A percentile compares a stretch with the other conserved stretches of the same genome.
Conservation (phyloP, 2,888 invertebrate species). For the Rhagophthalmus giganteus region DNA sequence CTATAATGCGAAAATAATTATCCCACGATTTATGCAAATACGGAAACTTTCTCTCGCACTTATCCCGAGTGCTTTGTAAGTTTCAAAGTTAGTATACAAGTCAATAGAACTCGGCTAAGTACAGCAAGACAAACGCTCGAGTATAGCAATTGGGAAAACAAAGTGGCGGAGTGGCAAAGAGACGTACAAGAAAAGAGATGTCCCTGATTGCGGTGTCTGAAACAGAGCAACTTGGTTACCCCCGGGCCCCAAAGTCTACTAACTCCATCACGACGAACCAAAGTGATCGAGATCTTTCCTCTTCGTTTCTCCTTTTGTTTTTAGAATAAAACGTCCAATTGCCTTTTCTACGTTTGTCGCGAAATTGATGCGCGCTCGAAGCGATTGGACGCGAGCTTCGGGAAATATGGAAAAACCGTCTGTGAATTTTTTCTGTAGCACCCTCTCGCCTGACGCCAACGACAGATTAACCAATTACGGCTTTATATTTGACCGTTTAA, state of each 20-base stretch:
- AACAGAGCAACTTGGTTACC: conserved; percentile 29
- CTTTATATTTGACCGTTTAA: too few species aligned
- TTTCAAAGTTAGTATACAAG: conserved; percentile 12
- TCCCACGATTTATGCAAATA: too few species aligned
- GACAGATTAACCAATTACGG: too few species aligned
- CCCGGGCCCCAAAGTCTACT: conserved; percentile 25
- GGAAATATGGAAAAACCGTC: too few species aligned
- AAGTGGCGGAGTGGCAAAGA: conserved; percentile 14
- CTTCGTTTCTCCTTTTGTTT: neutral
- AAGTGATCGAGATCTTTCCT: conserved; percentile 15
- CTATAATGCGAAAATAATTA: too few species aligned
- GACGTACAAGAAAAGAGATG: conserved; percentile 29
- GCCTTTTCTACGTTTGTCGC: too few species aligned
- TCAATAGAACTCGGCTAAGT: conserved; percentile 9
- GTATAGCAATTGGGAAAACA: conserved; percentile 14
- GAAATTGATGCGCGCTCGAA: neutral
- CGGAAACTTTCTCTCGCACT: too few species aligned
- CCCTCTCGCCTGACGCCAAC: too few species aligned
- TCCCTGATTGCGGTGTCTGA: conserved; percentile 32
- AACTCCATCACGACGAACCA: conserved; percentile 13
- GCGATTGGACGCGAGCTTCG: too few species aligned
- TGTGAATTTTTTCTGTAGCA: too few species aligned
- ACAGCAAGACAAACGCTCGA: conserved; percentile 11
- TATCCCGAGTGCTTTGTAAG: too few species aligned
- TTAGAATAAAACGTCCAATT: too few species aligned